These are phyloP conservation scores for Aethina tumida DNA, from an alignment of 1,140 invertebrate genomes.

Conservation along the genomic window DNA sequence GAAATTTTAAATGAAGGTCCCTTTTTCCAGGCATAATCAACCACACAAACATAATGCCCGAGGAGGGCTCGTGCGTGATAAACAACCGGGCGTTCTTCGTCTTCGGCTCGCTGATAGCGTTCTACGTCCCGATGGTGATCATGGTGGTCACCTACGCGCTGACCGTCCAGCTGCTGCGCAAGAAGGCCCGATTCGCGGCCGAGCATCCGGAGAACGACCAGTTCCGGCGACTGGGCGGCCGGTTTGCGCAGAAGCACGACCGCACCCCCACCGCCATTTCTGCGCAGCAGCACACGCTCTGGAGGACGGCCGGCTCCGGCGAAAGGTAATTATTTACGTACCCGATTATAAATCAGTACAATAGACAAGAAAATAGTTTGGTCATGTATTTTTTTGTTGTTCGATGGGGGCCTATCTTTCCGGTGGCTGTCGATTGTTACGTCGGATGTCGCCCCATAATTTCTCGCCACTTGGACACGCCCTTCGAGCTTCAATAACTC, in stretches of 20 bases:
- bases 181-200: constrained; percentile 58
- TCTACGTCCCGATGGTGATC: constrained; percentile 88
- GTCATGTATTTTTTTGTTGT: too few species aligned
- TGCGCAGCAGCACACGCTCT: constrained; percentile 32
- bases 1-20: too few species aligned
- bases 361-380: too few species aligned
- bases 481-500: too few species aligned
- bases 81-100: constrained; percentile 81
- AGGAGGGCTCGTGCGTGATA: constrained; percentile 65
- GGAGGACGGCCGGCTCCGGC: constrained; percentile 39
- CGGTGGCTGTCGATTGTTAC: too few species aligned
- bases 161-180: constrained; percentile 73
- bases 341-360: too few species aligned
- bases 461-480: too few species aligned
- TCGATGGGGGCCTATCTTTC: too few species aligned
- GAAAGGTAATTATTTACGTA: constrained; percentile 20
- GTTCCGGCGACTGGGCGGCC: constrained; percentile 48
- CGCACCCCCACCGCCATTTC: constrained; percentile 34
- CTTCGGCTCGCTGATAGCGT: constrained; percentile 79
- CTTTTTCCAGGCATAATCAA: constrained; percentile 58
- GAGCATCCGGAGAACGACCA: constrained; percentile 49
- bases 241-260: constrained; percentile 46
- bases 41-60: constrained; percentile 65
- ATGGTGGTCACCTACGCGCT: constrained; percentile 85
- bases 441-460: too few species aligned